Conservation (phyloP, 2,113 vertebrate genomes). For the Protomyctophum bolini region DNA sequence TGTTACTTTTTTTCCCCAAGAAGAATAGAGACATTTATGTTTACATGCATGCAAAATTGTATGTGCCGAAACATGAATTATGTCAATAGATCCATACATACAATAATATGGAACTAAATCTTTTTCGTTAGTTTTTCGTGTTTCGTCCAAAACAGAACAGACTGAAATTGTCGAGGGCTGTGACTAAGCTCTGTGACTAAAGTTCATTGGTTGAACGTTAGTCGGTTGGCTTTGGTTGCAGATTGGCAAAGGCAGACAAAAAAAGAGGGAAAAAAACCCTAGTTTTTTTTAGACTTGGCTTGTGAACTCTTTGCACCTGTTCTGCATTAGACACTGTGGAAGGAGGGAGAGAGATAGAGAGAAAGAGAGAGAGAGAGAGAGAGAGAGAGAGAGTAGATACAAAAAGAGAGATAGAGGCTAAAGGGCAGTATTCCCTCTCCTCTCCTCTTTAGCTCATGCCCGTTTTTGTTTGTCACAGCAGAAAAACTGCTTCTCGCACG, state of each 20-base stretch:
- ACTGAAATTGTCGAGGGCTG: background rate
- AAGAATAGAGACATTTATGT: constrained; percentile 12
- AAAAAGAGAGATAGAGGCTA: constrained; percentile 14
- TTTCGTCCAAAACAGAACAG: too few species aligned
- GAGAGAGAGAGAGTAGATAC: background rate
- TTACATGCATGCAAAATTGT: background rate
- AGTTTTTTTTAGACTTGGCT: constrained; percentile 50
- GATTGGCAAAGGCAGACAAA: constrained; percentile 36
- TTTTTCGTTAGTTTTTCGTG: background rate
- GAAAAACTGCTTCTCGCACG: constrained; percentile 61
- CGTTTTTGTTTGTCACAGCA: constrained; percentile 65
- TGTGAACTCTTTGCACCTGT: constrained; percentile 56
- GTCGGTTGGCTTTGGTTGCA: constrained; percentile 28
- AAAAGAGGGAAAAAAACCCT: too few species aligned
- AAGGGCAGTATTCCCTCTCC: constrained; percentile 17
- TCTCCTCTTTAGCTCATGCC: constrained; percentile 44
- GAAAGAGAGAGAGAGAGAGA: constrained; percentile 3
- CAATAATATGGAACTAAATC: background rate
- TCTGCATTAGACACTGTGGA: constrained; percentile 43
- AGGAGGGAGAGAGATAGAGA: background rate
- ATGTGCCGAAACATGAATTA: constrained; percentile 1
- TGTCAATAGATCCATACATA: constrained; percentile 6
- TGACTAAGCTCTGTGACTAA: constrained; percentile 19
- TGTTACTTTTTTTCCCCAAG: constrained; percentile 9
- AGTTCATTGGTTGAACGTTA: constrained; percentile 32